phyloP scores from a whole-genome alignment of 2,888 invertebrate genomes.

The Tanypteryx hageni region DNA sequence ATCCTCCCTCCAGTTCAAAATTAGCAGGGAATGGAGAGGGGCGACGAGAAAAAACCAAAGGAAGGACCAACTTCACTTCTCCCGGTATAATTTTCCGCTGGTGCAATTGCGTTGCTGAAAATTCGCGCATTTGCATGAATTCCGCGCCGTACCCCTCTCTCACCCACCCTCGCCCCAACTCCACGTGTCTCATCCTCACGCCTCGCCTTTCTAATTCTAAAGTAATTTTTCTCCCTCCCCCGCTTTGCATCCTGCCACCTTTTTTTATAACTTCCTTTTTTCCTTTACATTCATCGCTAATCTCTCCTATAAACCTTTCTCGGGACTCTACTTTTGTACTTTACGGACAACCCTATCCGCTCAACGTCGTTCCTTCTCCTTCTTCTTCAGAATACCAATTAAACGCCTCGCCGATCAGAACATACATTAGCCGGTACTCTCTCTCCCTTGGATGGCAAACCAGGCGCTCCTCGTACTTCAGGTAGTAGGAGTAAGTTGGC shows the following conservation, averaged over 20 bases:
- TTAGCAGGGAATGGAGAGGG: not conserved
- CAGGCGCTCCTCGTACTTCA: not conserved
- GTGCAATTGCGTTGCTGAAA: not conserved
- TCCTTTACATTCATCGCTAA: not conserved
- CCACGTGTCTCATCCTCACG: not conserved
- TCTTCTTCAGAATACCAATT: constrained; percentile 27
- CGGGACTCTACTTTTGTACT: not conserved
- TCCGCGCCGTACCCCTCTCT: not conserved
- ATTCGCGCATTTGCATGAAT: constrained; percentile 49
- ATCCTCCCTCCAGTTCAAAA: not conserved
- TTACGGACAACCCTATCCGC: too few species aligned
- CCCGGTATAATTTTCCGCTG: not conserved
- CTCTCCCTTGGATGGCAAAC: not conserved
- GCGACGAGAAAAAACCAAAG: not conserved
- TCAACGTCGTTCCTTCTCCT: not conserved
- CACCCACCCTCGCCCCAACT: not conserved
- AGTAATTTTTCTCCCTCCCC: not conserved
- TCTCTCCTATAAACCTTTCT: not conserved
- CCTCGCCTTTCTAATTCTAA: not conserved
- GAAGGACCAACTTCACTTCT: not conserved
- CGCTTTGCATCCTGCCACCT: not conserved
- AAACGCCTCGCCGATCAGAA: constrained; percentile 54
- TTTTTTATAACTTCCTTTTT: not conserved
- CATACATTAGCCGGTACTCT: constrained; percentile 22
- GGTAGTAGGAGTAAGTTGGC: constrained; percentile 46